Evolutionary conservation across 2,797 vertebrate species (phyloP).

Genomic region (Buceros bicornis): DNA sequence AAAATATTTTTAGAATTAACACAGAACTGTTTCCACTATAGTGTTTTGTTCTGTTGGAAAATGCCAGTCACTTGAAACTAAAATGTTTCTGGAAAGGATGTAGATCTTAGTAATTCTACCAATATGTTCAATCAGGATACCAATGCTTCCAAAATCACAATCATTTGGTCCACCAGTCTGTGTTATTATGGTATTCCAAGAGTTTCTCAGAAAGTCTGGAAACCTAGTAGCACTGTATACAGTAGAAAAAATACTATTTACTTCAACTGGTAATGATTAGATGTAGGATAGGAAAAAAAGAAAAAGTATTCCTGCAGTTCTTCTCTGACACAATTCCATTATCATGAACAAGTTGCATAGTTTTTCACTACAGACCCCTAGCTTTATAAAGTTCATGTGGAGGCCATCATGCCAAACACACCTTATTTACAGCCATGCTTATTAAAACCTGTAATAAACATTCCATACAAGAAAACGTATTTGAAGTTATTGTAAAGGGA

Average conservation of each 20-base stretch:
- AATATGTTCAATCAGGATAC: neutral
- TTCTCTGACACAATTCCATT: conserved; percentile 21
- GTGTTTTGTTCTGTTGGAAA: neutral
- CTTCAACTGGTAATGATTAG: neutral
- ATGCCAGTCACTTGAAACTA: neutral
- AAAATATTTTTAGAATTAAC: neutral
- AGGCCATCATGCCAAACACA: conserved; percentile 21
- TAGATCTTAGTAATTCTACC: neutral
- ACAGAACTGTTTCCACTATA: fast-evolving
- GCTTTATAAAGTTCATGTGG: conserved; percentile 42
- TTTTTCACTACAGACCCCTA: neutral
- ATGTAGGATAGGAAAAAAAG: neutral
- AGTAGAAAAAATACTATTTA: neutral
- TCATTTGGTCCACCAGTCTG: neutral
- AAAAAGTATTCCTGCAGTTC: neutral
- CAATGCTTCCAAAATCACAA: neutral
- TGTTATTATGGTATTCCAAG: neutral
- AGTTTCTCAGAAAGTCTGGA: neutral
- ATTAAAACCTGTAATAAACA: conserved; percentile 64
- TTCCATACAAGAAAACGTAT: conserved; percentile 42
- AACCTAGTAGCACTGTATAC: neutral
- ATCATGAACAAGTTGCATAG: neutral
- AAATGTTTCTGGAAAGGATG: neutral
- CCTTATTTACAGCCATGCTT: conserved; percentile 43
- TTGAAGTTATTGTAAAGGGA: conserved; percentile 61